These are phyloP conservation scores for Chlamydotis undulata DNA, from an alignment of 2,113 vertebrate genomes.

Conservation along the genomic window DNA sequence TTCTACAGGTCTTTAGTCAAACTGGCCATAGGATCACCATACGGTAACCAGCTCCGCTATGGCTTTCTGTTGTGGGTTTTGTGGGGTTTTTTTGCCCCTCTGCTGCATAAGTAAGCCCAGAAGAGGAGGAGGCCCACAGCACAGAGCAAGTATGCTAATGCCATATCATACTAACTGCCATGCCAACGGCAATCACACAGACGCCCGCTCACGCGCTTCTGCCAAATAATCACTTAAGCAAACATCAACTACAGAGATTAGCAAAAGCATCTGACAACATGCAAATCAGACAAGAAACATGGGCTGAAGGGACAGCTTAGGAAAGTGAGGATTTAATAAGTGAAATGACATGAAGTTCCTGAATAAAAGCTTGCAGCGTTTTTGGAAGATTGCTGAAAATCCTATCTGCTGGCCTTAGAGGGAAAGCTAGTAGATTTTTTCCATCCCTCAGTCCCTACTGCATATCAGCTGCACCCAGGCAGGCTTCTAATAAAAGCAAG, in stretches of 20 bases:
- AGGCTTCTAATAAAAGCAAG: slow-evolving; percentile 76
- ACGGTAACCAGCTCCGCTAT: fast-evolving
- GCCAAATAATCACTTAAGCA: slow-evolving; percentile 63
- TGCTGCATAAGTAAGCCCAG: neutral
- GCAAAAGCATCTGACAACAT: slow-evolving; percentile 48
- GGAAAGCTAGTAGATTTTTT: slow-evolving; percentile 27
- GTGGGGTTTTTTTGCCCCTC: neutral
- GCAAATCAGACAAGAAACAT: neutral
- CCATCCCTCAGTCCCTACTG: slow-evolving; percentile 27
- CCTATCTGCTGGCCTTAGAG: slow-evolving; percentile 14
- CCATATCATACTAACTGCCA: slow-evolving; percentile 5
- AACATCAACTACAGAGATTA: slow-evolving; percentile 49
- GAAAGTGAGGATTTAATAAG: slow-evolving; percentile 40
- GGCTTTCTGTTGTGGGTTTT: neutral
- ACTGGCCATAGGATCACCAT: neutral
- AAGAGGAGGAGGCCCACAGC: neutral
- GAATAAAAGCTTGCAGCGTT: slow-evolving; percentile 40
- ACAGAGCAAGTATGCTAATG: neutral
- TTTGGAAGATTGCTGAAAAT: slow-evolving; percentile 36
- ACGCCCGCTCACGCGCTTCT: neutral
- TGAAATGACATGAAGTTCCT: neutral
- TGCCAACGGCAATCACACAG: slow-evolving; percentile 42
- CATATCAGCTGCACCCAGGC: slow-evolving; percentile 68
- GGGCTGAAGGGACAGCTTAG: slow-evolving; percentile 20
- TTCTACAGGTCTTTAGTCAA: neutral